Percentiles rank a stretch among this genome's conserved stretches.
Conservation (phyloP, 2,888 invertebrate species). For the Linyphia triangularis region DNA sequence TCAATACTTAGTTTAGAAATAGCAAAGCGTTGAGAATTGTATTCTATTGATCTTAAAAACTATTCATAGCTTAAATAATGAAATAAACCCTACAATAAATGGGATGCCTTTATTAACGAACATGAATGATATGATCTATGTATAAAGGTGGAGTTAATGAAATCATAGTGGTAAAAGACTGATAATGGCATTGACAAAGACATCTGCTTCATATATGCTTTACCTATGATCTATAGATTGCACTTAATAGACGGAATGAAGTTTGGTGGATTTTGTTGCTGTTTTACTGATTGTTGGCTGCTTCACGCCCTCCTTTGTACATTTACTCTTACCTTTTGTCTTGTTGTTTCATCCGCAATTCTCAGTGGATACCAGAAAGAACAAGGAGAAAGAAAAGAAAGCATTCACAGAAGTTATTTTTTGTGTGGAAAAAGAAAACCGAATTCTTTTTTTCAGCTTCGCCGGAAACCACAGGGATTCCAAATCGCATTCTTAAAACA, state of each 20-base stretch:
- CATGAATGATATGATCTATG: slow-evolving; percentile 16
- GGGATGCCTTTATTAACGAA: slow-evolving; percentile 27
- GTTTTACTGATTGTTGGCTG: slow-evolving; percentile 50
- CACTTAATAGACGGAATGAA: slow-evolving; percentile 22
- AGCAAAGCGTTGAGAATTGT: no score
- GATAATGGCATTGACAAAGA: neutral
- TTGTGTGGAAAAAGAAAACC: no score
- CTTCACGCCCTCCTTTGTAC: neutral
- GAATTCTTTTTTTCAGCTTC: neutral
- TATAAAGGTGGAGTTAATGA: slow-evolving; percentile 6
- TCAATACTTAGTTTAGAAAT: no score
- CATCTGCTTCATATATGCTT: neutral
- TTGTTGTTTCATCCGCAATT: neutral
- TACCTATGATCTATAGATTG: slow-evolving; percentile 26
- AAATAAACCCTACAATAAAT: no score
- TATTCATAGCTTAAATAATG: no score
- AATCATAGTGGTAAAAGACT: slow-evolving; percentile 15
- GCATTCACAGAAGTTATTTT: no score
- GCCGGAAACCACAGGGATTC: neutral
- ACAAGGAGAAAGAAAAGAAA: neutral
- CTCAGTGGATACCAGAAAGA: neutral
- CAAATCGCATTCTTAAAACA: neutral
- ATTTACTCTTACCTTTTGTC: slow-evolving; percentile 4
- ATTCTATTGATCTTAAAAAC: no score
- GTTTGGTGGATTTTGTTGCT: slow-evolving; percentile 2